Base-by-base conservation (phyloP, 2,888 invertebrate species). In the Saturnia japonica region DNA sequence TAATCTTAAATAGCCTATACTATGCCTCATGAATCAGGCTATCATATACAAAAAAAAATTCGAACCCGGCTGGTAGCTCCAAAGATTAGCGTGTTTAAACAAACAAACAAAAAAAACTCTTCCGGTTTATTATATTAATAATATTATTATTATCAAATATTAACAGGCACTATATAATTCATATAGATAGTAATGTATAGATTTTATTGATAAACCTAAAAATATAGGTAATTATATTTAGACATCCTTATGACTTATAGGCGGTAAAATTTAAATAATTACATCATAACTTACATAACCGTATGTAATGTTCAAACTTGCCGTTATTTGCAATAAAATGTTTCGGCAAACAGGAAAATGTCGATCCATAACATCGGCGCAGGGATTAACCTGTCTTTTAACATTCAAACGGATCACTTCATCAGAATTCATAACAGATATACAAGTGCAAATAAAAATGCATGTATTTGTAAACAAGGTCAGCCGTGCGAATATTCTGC, bases 381-480 rank as follows among this genome's bases (percentile, higher is more conserved):
- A 9, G 64, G 64, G 64, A 64, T 40, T 64, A 40, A 40, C 64
- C 64, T 64, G 40, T 16, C 19, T n/a, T 64, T 64, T 40, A 19
- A n/a, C 14, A 64, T 64, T 64, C 64, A n/a, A 64, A 19, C 19
- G n/a, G 19, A 6, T n/a, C 0, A n/a, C 6, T 28, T 60, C 14
- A 60, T 60, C 9, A 14, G 3, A 28, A 60, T 60, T 60, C 57
- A 14, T 28, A 11, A 25, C 57, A 28, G 22, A 60, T 60, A 28
- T 11, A 14, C 6, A 28, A 19, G 57, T 60, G 14, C 14, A 60
- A 28, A 28, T 60, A 60, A 60, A 60, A 60, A 6, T 54, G 54
- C 54, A 22, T 54, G 6, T 54, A 54, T 22, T 54, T 54, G 16
- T 19, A 34, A 34, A 34, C 14, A 14, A 12, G 12, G 12, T 12